These are phyloP conservation scores for Heterochromis multidens DNA, from an alignment of 2,113 vertebrate species.

Conservation along the genomic window DNA sequence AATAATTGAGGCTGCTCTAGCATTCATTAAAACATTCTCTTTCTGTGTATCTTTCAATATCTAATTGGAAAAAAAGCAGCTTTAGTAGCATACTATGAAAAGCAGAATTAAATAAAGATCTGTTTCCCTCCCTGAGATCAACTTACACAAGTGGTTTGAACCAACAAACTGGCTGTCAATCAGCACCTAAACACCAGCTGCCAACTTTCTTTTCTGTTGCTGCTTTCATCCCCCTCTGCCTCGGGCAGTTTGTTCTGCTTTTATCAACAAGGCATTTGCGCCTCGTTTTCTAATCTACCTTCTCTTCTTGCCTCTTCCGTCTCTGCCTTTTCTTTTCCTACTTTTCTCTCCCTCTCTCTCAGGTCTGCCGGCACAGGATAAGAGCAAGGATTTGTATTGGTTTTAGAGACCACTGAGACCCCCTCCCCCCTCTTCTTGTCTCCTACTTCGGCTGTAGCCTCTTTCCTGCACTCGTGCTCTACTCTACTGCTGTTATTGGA, in stretches of 20 bases:
- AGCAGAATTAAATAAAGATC: not conserved
- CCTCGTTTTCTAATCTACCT: slow-evolving; percentile 47
- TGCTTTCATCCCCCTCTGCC: slow-evolving; percentile 33
- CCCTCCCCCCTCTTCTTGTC: not conserved
- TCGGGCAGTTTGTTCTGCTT: slow-evolving; percentile 34
- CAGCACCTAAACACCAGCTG: slow-evolving; percentile 59
- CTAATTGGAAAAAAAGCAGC: not conserved
- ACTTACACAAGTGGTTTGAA: slow-evolving; percentile 49
- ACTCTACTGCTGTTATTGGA: slow-evolving; percentile 29
- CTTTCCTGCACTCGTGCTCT: slow-evolving; percentile 69
- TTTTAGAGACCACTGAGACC: slow-evolving; percentile 83
- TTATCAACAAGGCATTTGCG: slow-evolving; percentile 17
- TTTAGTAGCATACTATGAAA: not conserved
- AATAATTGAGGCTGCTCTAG: not conserved
- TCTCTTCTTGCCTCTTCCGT: slow-evolving; percentile 48
- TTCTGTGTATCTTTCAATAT: not conserved
- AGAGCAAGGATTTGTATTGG: slow-evolving; percentile 98
- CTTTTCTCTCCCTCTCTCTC: slow-evolving; percentile 67
- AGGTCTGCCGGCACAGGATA: slow-evolving; percentile 96
- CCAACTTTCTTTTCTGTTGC: slow-evolving; percentile 40
- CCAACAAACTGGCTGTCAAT: slow-evolving; percentile 49
- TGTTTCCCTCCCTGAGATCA: slow-evolving; percentile 21
- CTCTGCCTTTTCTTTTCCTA: slow-evolving; percentile 27
- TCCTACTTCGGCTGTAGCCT: slow-evolving; percentile 22
- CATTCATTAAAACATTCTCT: not conserved